Evolutionary conservation across 2,888 invertebrate species (phyloP).

Genomic region (Tupiocoris notatus): DNA sequence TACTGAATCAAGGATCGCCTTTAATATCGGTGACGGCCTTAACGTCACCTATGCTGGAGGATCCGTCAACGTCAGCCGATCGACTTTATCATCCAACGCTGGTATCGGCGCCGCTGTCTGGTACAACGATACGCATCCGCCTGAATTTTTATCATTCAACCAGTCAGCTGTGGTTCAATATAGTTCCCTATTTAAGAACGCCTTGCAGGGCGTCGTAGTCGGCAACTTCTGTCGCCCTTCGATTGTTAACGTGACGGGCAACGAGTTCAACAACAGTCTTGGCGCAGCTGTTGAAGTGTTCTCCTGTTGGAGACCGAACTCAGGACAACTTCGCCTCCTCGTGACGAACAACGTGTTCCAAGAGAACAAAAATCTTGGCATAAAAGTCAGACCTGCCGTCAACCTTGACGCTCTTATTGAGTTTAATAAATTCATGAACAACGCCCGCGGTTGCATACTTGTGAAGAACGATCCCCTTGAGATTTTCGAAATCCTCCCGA

Average conservation of each 20-base stretch:
- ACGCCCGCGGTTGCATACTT: constrained; percentile 76
- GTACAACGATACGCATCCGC: constrained; percentile 78
- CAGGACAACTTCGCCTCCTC: constrained; percentile 63
- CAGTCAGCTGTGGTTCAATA: constrained; percentile 86
- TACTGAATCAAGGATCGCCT: constrained; percentile 82
- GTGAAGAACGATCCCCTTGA: constrained; percentile 69
- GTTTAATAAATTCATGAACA: constrained; percentile 83
- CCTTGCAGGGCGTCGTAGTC: constrained; percentile 77
- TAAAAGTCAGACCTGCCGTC: constrained; percentile 77
- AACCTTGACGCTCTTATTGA: constrained; percentile 77
- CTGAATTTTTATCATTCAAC: constrained; percentile 75
- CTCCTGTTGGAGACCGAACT: constrained; percentile 72
- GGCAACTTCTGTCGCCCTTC: constrained; percentile 89
- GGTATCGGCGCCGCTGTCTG: constrained; percentile 88
- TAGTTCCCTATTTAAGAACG: constrained; percentile 81
- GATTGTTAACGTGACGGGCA: constrained; percentile 85
- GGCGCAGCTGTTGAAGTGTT: constrained; percentile 77
- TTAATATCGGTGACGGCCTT: constrained; percentile 90
- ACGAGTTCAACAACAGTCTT: constrained; percentile 76
- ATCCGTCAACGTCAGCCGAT: constrained; percentile 83
- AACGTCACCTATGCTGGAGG: constrained; percentile 86
- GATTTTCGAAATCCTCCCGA: constrained; percentile 58
- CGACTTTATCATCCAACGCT: constrained; percentile 79
- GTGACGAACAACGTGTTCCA: constrained; percentile 84
- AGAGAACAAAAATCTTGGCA: constrained; percentile 67